These are phyloP conservation scores for Hesperia comma DNA, from an alignment of 2,888 invertebrate genomes.

Conservation along the genomic window DNA sequence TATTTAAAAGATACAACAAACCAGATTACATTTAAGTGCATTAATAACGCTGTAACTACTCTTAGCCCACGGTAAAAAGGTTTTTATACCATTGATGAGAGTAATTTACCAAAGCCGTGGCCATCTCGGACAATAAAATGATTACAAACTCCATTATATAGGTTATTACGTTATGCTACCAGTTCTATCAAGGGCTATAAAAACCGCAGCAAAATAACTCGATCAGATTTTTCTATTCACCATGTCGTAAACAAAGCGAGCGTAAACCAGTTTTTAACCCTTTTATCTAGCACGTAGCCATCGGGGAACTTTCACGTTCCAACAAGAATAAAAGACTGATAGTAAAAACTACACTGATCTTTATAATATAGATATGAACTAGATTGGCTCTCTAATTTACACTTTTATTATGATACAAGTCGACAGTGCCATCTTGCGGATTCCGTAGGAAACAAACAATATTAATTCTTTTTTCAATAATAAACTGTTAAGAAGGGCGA, in stretches of 20 bases:
- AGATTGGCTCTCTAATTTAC: background rate
- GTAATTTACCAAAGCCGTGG: conserved; percentile 10
- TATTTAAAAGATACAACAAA: background rate
- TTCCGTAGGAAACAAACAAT: too few relatives aligned
- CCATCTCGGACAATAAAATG: conserved; percentile 4
- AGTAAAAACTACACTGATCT: conserved; percentile 27
- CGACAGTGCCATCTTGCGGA: too few relatives aligned
- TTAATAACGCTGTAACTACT: background rate
- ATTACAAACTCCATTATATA: conserved; percentile 20
- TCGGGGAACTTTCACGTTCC: conserved; percentile 35
- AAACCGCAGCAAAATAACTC: conserved; percentile 10
- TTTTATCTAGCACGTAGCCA: conserved; percentile 35
- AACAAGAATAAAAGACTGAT: conserved; percentile 34
- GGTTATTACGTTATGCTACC: conserved; percentile 17
- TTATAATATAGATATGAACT: background rate
- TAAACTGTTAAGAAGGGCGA: too few relatives aligned
- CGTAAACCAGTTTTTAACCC: conserved; percentile 30
- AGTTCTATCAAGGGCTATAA: conserved; percentile 13
- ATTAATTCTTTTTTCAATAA: too few relatives aligned
- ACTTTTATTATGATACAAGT: background rate
- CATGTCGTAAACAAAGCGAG: conserved; percentile 34
- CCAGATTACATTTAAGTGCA: background rate
- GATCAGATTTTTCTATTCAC: conserved; percentile 33
- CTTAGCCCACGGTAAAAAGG: background rate
- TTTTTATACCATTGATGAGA: conserved; percentile 7